Evolutionary conservation across 2,888 invertebrate species (phyloP), one percentile per base, ranked within the genome.

Genomic region (Agrilus mali): DNA sequence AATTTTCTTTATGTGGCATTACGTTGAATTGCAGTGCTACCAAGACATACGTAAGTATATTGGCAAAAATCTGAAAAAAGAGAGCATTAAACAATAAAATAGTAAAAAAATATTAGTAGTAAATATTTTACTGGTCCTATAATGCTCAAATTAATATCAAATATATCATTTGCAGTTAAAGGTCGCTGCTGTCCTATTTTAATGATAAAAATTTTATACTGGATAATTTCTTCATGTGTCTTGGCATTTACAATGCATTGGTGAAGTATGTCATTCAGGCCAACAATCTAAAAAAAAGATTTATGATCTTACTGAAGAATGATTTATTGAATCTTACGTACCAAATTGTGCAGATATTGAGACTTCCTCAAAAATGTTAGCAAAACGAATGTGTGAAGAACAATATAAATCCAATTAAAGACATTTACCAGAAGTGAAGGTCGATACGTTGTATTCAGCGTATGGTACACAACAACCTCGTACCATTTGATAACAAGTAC

Each of bases 11-110:
- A 16, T 36, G 17, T 3, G 17, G 12, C 17, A n/a, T 7, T 39
- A 65, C 56, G 46, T 65, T 61, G 52, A 67, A 66, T 45, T 67
- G 67, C 33, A 67, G 44, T 14, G 66, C 66, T 4, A 67, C 66
- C 46, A 66, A 53, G 8, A 67, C 64, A 44, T 67, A 67, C 0
- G 66, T 67, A 16, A 67, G 47, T 41, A 67, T 60, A 47, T 63
- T 66, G 8, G 65, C 65, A 39, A 59, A 61, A 45, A 67, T 63
- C 67, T 67, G 51, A 46, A 64, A 64, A 13, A 38, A 40, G 22
- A 2, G 3, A 8, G 4, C 36, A 16, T 34, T 7, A 41, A 36
- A 15, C 2, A 10, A 2, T 7, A 5, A 20, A 16, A 37, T n/a
- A n/a, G 27, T 17, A 42, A 41, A 10, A 4, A 41, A 10, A 43